Base-by-base conservation (phyloP, 2,113 vertebrate species). In the Passerina amoena region DNA sequence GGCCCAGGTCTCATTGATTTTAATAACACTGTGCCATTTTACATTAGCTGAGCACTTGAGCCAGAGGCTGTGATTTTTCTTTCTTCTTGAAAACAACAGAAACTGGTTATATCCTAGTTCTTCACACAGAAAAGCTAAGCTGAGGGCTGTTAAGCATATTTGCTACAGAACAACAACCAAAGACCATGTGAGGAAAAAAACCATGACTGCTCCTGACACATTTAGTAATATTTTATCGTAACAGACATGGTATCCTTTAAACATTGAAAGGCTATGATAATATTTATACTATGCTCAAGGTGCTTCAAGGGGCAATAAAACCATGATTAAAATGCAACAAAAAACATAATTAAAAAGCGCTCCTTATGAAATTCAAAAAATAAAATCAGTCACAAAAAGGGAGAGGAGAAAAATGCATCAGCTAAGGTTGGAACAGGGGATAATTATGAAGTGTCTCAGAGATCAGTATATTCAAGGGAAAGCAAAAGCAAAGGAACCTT, bases 261-360 rank as follows among this genome's bases (percentile, higher is more conserved):
- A 93, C 47, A 84, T 65, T 66, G 54, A 95, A 94, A 91, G 92
- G 40, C 53, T 91, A 68, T 82, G 64, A 92, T 65, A 89, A 94
- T 95, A 95, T 94, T 93, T 95, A 83, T 84, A 56, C 21, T 71
- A 73, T 68, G 44, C 27, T 94, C 69, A 97, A 95, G 93, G 81
- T 96, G 69, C 51, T 90, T 54, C 22, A 59, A 88, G 25, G 86
- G 50, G 86, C 81, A 92, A 94, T 92, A 96, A 96, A 94, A 79
- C 24, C 44, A 86, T 90, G 33, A 96, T 91, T 96, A 86, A 96
- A 96, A 93, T 95, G 92, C 83, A 93, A 95, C 76, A 90, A 92
- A 92, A 78, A 68, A 28, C 15, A 60, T 94, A 79, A 93, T 96
- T 95, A 82, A 91, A 93, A 65, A 92, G 14, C 14, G 72, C 9